These are phyloP conservation scores for Fregetta grallaria DNA, from an alignment of 2,113 vertebrate species.

Conservation along the genomic window DNA sequence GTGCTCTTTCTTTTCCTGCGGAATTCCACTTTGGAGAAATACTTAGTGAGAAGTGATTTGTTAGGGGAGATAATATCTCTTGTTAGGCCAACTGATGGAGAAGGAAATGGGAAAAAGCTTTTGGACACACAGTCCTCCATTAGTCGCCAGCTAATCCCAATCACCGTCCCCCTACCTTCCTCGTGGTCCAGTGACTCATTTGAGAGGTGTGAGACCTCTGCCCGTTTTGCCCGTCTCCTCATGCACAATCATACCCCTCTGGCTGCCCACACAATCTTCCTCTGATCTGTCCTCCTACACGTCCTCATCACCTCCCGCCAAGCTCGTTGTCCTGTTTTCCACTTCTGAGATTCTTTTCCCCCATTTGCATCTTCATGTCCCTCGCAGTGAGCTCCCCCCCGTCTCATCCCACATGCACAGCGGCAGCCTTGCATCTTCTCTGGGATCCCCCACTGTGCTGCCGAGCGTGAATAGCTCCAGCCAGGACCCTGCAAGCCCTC, in stretches of 20 bases:
- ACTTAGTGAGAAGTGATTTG: not conserved
- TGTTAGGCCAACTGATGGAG: not conserved
- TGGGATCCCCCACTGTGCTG: not conserved
- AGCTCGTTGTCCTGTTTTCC: not conserved
- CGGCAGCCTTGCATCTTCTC: not conserved
- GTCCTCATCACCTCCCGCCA: rapidly evolving
- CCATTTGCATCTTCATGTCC: not conserved
- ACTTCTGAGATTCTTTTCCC: not conserved
- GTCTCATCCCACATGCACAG: not conserved
- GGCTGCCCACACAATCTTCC: not conserved
- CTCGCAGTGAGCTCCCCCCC: not conserved
- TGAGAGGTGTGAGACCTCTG: not conserved
- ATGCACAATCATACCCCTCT: not conserved
- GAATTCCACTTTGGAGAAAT: not conserved
- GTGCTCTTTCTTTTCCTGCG: not conserved
- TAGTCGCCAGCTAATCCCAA: not conserved
- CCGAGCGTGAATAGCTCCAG: not conserved
- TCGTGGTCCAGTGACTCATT: not conserved
- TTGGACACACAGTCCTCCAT: not conserved
- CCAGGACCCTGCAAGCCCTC: not conserved
- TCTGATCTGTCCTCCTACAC: not conserved
- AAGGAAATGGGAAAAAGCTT: not conserved
- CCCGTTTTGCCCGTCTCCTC: not conserved
- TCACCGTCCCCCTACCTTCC: not conserved
- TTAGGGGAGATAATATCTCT: not conserved